Base-by-base conservation (phyloP, 2,888 invertebrate species). In the Parnassius orleans region DNA sequence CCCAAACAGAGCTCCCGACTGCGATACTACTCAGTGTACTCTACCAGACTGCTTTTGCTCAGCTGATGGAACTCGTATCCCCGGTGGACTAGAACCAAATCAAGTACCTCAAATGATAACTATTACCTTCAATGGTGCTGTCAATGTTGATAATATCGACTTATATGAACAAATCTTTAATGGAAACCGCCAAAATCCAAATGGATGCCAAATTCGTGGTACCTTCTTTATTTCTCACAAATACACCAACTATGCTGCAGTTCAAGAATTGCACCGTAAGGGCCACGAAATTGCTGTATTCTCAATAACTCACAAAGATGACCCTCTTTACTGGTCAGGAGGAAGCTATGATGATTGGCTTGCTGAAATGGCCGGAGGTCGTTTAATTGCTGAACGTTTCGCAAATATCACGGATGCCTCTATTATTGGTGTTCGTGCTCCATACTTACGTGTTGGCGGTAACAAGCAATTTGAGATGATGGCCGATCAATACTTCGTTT, bases 401-500 rank as follows among this genome's bases (percentile, higher is more conserved):
- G 96, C 97, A 61, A 98, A 98, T 85, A 97, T 98, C 73, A 96
- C 97, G 60, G 98, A 98, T 79, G 97, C 97, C 52, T 96, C 97
- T 7, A 96, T 98, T 69, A 96, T 97, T 73, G 97, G 97, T 14
- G 93, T 97, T 70, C 94, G 98, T 50, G 97, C 98, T 2, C 98
- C 98, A 5, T 98, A 97, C 80, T 92, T 98, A 59, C 93, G 98
- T 59, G 97, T 98, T 0, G 98, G 98, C 67, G 98, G 98, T 66
- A 97, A 98, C 92, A 97, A 95, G 76, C 98, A 98, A 91, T 98
- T 98, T 83, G 96, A 97, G 87, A 98, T 98, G 98, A 98, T 98
- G 98, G 95, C 96, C 61, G 97, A 98, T 85, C 97, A 98, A 82
- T 97, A 96, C 90, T 98, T 98, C 84, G 95, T 96, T 9, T 98